phyloP scores from a whole-genome alignment of 2,113 vertebrate species.

The Neopipo cinnamomea region DNA sequence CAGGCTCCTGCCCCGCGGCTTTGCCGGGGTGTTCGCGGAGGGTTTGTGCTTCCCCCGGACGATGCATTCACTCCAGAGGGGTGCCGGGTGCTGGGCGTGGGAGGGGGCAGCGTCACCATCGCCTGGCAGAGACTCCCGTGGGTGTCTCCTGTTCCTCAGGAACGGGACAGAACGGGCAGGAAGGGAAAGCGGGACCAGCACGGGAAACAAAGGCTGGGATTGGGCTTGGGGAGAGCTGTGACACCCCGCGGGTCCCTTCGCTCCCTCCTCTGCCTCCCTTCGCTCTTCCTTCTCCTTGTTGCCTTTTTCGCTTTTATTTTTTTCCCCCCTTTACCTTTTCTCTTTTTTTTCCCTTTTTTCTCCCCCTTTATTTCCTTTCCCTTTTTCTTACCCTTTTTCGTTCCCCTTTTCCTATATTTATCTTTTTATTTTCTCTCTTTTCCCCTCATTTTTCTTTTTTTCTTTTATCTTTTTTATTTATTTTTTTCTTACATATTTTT shows the following conservation, averaged over 20 bases:
- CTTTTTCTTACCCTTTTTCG: fast-evolving
- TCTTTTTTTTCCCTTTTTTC: fast-evolving
- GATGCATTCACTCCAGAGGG: neutral
- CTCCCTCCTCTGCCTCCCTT: neutral
- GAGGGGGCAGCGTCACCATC: fast-evolving
- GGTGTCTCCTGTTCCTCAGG: neutral
- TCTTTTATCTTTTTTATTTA: fast-evolving
- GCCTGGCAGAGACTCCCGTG: neutral
- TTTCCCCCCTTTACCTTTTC: no score
- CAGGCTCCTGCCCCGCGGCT: fast-evolving
- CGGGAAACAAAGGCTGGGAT: neutral
- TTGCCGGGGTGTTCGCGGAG: neutral
- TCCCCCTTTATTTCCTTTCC: fast-evolving
- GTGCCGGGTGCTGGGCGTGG: neutral
- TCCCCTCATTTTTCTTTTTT: no score
- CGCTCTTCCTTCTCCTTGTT: neutral
- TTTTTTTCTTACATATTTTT: no score
- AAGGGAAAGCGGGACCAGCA: neutral
- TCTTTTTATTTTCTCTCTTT: neutral
- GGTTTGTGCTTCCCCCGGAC: neutral
- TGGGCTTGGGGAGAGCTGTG: neutral
- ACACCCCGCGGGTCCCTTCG: neutral
- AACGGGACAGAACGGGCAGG: fast-evolving
- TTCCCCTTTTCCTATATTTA: neutral
- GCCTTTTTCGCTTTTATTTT: no score